phyloP scores from a whole-genome alignment of 2,888 invertebrate species.

The Chrysodeixis includens region DNA sequence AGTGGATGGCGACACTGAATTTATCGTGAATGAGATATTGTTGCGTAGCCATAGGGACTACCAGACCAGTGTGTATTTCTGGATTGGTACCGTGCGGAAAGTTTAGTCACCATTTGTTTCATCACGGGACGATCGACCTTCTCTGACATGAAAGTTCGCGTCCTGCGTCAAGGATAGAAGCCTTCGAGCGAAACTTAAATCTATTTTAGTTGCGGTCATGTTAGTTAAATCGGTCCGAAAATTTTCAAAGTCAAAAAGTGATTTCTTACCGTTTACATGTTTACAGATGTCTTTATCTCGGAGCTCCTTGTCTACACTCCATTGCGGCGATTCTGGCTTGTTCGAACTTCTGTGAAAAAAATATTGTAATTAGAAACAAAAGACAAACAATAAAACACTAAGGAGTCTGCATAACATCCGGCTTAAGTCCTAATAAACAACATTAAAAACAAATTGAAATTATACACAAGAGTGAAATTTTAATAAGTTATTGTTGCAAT shows the following conservation, averaged over 20 bases:
- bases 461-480: slow-evolving; percentile 50
- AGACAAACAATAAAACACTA: slow-evolving; percentile 7
- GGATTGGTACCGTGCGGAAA: slow-evolving; percentile 89
- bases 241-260: slow-evolving; percentile 32
- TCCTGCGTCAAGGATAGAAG: slow-evolving; percentile 55
- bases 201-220: slow-evolving; percentile 44
- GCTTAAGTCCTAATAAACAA: neutral
- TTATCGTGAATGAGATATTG: slow-evolving; percentile 59
- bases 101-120: slow-evolving; percentile 82
- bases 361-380: slow-evolving; percentile 65
- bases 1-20: slow-evolving; percentile 63
- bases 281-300: slow-evolving; percentile 81
- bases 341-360: slow-evolving; percentile 79
- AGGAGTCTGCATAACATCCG: no score
- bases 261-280: slow-evolving; percentile 82
- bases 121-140: slow-evolving; percentile 78
- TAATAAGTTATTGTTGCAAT: slow-evolving; percentile 66
- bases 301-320: slow-evolving; percentile 82
- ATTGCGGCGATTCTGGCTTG: slow-evolving; percentile 84
- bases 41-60: slow-evolving; percentile 71
- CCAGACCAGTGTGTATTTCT: slow-evolving; percentile 78
- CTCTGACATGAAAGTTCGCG: slow-evolving; percentile 69
- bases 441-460: slow-evolving; percentile 13
- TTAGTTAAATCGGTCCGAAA: neutral
- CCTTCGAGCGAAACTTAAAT: slow-evolving; percentile 53